A percentile compares a stretch with the other conserved stretches of the same genome.
Evolutionary conservation across 2,888 invertebrate genomes (phyloP).

Genomic region (Meta bourneti): DNA sequence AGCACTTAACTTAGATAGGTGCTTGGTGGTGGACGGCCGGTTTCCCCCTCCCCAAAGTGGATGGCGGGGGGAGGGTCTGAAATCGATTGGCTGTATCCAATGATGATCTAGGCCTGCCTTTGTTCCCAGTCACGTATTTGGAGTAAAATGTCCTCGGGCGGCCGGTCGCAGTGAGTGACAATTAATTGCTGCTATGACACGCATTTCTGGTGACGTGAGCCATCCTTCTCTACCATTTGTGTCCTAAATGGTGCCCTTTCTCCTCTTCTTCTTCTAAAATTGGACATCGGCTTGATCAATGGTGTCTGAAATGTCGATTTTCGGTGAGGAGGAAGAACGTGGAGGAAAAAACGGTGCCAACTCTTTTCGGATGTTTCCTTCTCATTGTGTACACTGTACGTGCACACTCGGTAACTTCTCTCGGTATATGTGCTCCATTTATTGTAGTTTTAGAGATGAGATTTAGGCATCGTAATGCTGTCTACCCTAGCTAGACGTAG

Average conservation of each 20-base stretch:
- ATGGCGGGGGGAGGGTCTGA: background rate
- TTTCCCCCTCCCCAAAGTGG: conserved; percentile 32
- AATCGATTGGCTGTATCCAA: conserved; percentile 75
- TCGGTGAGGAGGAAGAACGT: background rate
- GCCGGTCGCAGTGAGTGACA: conserved; percentile 69
- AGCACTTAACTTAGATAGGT: conserved; percentile 75
- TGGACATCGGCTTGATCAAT: conserved; percentile 20
- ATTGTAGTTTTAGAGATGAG: no score
- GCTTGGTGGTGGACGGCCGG: conserved; percentile 59
- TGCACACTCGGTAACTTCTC: no score
- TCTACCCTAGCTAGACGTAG: no score
- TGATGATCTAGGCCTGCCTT: conserved; percentile 69
- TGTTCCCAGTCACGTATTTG: conserved; percentile 71
- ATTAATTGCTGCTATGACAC: conserved; percentile 76
- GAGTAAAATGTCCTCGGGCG: conserved; percentile 73
- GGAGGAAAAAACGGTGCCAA: background rate
- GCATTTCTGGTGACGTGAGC: conserved; percentile 70
- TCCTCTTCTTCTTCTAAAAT: conserved; percentile 12
- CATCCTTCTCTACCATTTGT: conserved; percentile 8
- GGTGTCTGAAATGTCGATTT: conserved; percentile 17
- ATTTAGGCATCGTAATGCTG: no score
- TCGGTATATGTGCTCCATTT: no score
- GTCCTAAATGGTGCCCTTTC: conserved; percentile 55
- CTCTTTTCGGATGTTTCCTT: background rate
- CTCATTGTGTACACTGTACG: no score